Conservation (phyloP, 2,113 vertebrate genomes). For the Podarcis raffonei region DNA sequence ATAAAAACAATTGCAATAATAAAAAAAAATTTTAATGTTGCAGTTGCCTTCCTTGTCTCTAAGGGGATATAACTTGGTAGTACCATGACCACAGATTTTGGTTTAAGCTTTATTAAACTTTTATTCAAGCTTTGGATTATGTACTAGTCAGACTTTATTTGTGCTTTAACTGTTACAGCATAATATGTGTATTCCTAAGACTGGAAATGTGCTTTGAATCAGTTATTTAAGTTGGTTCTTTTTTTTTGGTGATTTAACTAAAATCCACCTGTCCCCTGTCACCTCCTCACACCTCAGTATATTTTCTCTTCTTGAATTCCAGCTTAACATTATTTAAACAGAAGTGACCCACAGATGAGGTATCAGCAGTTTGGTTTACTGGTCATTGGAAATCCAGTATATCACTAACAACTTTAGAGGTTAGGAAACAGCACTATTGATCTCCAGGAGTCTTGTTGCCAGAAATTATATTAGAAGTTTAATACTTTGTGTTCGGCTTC, state of each 20-base stretch:
- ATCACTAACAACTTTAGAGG: conserved; percentile 64
- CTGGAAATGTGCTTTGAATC: background rate
- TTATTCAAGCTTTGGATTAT: background rate
- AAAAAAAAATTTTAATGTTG: too few species aligned
- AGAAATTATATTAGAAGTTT: conserved; percentile 62
- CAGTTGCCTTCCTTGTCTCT: background rate
- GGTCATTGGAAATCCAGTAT: conserved; percentile 50
- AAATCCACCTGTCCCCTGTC: background rate
- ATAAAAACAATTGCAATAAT: too few species aligned
- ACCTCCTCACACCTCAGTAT: background rate
- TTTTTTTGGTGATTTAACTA: background rate
- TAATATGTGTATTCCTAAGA: background rate
- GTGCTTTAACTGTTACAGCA: background rate
- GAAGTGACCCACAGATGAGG: conserved; percentile 37
- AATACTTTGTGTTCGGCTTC: conserved; percentile 33
- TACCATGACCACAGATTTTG: background rate
- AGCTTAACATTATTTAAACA: conserved; percentile 21
- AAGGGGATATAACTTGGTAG: background rate
- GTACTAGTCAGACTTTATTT: background rate
- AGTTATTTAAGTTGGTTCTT: background rate
- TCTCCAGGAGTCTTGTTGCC: conserved; percentile 56
- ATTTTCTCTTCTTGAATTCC: conserved; percentile 45
- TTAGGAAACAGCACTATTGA: conserved; percentile 67
- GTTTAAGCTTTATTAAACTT: background rate
- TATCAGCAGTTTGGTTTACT: conserved; percentile 60